Percentiles rank a stretch among this genome's conserved stretches.
Conservation (phyloP, 2,888 invertebrate species). For the Baccha elongata region DNA sequence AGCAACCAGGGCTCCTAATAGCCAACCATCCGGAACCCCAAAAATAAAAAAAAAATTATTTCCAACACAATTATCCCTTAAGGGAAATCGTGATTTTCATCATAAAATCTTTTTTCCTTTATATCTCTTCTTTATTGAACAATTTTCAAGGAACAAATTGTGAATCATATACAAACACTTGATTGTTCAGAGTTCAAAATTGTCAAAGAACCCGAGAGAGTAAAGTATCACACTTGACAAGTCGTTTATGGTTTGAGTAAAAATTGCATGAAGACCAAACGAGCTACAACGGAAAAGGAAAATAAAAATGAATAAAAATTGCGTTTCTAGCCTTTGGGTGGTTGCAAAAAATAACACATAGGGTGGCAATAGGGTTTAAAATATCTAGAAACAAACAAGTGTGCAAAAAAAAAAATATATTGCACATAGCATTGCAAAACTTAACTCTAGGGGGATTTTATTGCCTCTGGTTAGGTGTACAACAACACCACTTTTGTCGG, state of each 20-base stretch:
- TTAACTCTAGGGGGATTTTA: constrained; percentile 18
- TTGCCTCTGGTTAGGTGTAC: constrained; percentile 53
- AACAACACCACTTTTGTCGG: constrained; percentile 35
- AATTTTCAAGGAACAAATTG: neutral
- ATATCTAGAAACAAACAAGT: neutral
- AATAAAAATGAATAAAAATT: constrained; percentile 32
- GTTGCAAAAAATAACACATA: constrained; percentile 24
- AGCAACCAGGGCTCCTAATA: no score
- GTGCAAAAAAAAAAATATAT: neutral
- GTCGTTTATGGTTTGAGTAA: constrained; percentile 28
- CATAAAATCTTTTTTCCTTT: constrained; percentile 24
- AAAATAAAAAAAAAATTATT: neutral
- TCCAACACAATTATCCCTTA: neutral
- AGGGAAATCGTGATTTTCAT: constrained; percentile 50
- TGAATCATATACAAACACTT: constrained; percentile 37
- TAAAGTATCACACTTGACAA: constrained; percentile 56
- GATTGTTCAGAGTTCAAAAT: constrained; percentile 47
- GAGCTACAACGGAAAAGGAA: neutral
- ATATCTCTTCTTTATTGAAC: constrained; percentile 13
- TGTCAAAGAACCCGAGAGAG: constrained; percentile 30
- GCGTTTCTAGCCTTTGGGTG: constrained; percentile 25
- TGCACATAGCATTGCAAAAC: neutral
- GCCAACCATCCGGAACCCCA: neutral
- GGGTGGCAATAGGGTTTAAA: constrained; percentile 21
- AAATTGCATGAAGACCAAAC: neutral